A percentile compares a stretch with the other conserved stretches of the same genome.
These are phyloP conservation scores for Marasmarcha lunaedactyla DNA, from an alignment of 2,888 invertebrate genomes.

Conservation along the genomic window DNA sequence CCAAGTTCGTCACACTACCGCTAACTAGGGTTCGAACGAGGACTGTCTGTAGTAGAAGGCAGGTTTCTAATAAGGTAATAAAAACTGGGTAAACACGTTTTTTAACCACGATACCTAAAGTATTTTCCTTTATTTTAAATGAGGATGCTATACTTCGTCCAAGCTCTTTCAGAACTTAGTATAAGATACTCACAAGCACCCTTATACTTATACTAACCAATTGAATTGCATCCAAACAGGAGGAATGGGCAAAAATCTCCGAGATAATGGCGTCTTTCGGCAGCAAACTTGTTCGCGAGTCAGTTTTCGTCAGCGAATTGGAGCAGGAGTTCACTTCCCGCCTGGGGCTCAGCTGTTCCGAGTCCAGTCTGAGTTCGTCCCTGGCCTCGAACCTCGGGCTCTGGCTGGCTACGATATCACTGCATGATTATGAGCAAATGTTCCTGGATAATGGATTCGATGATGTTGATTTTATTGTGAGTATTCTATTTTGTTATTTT, in stretches of 20 bases:
- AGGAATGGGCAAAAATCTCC: constrained; percentile 96
- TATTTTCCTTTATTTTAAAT: no score
- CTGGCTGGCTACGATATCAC: constrained; percentile 82
- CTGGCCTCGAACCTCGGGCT: constrained; percentile 77
- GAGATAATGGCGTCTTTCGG: constrained; percentile 97
- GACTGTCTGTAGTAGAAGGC: no score
- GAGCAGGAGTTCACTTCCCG: constrained; percentile 84
- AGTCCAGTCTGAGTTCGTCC: constrained; percentile 72
- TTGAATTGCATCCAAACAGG: constrained; percentile 70
- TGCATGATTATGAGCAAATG: constrained; percentile 86
- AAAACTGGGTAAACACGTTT: no score
- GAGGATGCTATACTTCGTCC: no score
- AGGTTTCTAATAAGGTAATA: no score
- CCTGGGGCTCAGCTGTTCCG: constrained; percentile 72
- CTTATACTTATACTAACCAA: no score
- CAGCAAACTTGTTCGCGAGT: constrained; percentile 82
- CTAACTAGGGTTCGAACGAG: no score
- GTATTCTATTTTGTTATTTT: constrained; percentile 37
- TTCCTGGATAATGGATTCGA: constrained; percentile 91
- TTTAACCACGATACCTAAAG: no score
- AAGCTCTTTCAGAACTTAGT: no score
- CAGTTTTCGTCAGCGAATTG: constrained; percentile 81
- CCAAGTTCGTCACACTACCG: no score
- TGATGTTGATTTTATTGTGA: constrained; percentile 91
- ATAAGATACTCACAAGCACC: no score